Evolutionary conservation across 2,797 vertebrate genomes (phyloP).

Genomic region (Sebastes steindachneri): DNA sequence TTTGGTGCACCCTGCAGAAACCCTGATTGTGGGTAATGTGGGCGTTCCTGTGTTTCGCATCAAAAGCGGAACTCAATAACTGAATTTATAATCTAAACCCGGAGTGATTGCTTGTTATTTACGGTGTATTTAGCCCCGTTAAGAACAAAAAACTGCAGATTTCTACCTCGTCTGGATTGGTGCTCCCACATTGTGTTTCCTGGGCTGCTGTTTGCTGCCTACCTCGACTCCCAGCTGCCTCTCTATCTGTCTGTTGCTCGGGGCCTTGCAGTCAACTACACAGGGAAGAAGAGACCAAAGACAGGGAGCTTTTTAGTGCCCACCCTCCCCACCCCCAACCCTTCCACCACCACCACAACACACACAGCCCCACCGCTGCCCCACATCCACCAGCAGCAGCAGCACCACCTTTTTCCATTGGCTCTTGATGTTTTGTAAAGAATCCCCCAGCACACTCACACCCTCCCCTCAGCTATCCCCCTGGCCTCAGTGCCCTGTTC

Average conservation of each 20-base stretch:
- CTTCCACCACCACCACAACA: slow-evolving; percentile 31
- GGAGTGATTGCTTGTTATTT: not conserved
- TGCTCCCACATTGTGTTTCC: slow-evolving; percentile 40
- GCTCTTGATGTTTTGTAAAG: slow-evolving; percentile 75
- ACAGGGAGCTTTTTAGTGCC: slow-evolving; percentile 62
- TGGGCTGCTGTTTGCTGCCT: slow-evolving; percentile 49
- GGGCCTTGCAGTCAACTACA: slow-evolving; percentile 70
- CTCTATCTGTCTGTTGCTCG: slow-evolving; percentile 71
- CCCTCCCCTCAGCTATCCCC: slow-evolving; percentile 63
- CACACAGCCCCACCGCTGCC: slow-evolving; percentile 40
- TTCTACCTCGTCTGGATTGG: slow-evolving; percentile 3
- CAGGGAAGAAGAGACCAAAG: slow-evolving; percentile 76
- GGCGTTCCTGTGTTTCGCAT: not conserved
- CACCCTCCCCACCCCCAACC: not conserved
- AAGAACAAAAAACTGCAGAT: not conserved
- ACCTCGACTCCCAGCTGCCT: slow-evolving; percentile 67
- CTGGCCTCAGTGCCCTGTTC: slow-evolving; percentile 62
- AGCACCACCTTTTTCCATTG: slow-evolving; percentile 46
- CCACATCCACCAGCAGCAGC: slow-evolving; percentile 46
- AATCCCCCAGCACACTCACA: slow-evolving; percentile 60
- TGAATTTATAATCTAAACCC: not conserved
- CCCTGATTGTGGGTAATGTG: not conserved
- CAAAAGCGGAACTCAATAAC: not conserved
- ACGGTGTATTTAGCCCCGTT: not conserved
- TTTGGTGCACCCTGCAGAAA: not conserved